Conservation (phyloP, 2,113 vertebrate species). For the Eleginops maclovinus region DNA sequence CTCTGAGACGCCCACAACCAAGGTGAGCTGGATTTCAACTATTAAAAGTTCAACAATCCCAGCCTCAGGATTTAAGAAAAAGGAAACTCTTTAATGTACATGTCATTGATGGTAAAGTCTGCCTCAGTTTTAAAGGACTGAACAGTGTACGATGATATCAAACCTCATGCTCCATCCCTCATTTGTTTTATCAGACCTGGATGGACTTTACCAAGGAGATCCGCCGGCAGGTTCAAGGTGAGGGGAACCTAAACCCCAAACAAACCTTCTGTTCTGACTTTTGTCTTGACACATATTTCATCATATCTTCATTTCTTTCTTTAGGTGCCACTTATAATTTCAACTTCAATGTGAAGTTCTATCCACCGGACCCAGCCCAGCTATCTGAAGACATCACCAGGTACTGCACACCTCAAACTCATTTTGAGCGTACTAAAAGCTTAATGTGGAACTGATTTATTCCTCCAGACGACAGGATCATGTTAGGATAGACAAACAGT, state of each 20-base stretch:
- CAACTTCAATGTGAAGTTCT: slow-evolving; percentile 89
- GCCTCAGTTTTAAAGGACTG: not conserved
- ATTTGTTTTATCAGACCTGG: slow-evolving; percentile 88
- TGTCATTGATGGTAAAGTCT: not conserved
- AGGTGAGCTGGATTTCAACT: slow-evolving; percentile 78
- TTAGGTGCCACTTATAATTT: slow-evolving; percentile 85
- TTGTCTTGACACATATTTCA: not conserved
- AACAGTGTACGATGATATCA: not conserved
- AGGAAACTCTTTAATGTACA: not conserved
- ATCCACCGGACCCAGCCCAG: slow-evolving; percentile 95
- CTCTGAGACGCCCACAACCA: slow-evolving; percentile 88
- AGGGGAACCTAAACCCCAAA: slow-evolving; percentile 59
- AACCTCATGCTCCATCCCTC: slow-evolving; percentile 2
- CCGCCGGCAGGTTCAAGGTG: slow-evolving; percentile 92
- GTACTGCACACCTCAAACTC: slow-evolving; percentile 67
- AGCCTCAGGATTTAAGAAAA: not conserved
- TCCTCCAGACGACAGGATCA: not conserved
- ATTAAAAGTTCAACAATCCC: not conserved
- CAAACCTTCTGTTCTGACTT: not conserved
- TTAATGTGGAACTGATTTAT: not conserved
- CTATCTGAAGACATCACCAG: slow-evolving; percentile 98
- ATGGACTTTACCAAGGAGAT: slow-evolving; percentile 97
- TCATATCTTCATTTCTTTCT: not conserved
- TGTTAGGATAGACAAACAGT: not conserved
- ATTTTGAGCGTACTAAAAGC: not conserved